Conservation (phyloP, 2,797 vertebrate genomes). For the Coregonus ussuriensis region DNA sequence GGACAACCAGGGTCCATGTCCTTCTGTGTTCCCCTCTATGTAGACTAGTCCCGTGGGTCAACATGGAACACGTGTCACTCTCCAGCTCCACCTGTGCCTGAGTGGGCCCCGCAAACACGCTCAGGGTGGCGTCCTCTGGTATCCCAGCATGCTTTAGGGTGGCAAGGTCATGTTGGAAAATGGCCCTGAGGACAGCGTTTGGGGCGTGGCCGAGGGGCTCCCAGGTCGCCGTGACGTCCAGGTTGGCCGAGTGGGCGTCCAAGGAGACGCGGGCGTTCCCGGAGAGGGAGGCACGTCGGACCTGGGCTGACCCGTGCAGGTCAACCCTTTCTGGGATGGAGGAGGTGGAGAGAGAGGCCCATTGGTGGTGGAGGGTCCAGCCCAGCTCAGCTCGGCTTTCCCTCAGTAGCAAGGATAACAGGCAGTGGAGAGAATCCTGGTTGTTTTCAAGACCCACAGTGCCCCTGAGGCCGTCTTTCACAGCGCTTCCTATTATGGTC, state of each 20-base stretch:
- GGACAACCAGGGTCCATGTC: slow-evolving; percentile 52
- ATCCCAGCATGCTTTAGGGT: slow-evolving; percentile 8
- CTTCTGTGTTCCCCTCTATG: slow-evolving; percentile 29
- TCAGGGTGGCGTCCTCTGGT: slow-evolving; percentile 34
- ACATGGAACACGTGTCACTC: slow-evolving; percentile 47
- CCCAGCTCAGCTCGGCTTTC: slow-evolving; percentile 38
- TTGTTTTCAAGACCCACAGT: slow-evolving; percentile 48
- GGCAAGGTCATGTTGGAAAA: slow-evolving; percentile 41
- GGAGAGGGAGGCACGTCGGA: slow-evolving; percentile 40
- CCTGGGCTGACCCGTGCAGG: slow-evolving; percentile 38
- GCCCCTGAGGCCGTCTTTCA: slow-evolving; percentile 35
- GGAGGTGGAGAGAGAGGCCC: slow-evolving; percentile 38
- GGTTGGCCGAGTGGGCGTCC: slow-evolving; percentile 30
- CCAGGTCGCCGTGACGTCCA: slow-evolving; percentile 37
- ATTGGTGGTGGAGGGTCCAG: slow-evolving; percentile 53
- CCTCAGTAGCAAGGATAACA: slow-evolving; percentile 33
- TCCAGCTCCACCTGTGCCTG: slow-evolving; percentile 43
- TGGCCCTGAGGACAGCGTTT: slow-evolving; percentile 25
- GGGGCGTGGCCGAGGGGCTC: slow-evolving; percentile 14
- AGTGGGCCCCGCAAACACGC: slow-evolving; percentile 2
- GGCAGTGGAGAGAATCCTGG: slow-evolving; percentile 37
- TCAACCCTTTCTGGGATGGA: slow-evolving; percentile 52
- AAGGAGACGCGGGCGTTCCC: slow-evolving; percentile 32
- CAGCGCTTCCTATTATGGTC: slow-evolving; percentile 37
- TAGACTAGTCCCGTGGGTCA: slow-evolving; percentile 37